Evolutionary conservation across 92 coral and sea anemone species (phyloP).

Genomic region (Palythoa grandis): DNA sequence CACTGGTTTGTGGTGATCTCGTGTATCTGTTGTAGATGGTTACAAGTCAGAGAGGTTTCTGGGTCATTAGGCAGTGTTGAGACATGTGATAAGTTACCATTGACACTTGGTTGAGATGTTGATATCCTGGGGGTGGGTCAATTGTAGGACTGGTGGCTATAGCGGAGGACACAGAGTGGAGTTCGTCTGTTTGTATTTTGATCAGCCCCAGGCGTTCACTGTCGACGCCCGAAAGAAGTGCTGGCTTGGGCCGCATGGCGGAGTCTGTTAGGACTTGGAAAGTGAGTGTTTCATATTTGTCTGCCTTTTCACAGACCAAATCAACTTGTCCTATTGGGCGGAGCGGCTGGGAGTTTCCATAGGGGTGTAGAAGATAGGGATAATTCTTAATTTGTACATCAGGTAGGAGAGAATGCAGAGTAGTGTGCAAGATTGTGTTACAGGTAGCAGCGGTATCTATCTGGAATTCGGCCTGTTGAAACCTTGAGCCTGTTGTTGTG

Average conservation of each 20-base stretch:
- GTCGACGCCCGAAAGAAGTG: constrained; percentile 51
- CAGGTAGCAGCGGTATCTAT: constrained; percentile 55
- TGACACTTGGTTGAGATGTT: not conserved
- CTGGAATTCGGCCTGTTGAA: constrained; percentile 29
- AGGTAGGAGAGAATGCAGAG: constrained; percentile 34
- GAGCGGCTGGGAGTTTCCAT: constrained; percentile 44
- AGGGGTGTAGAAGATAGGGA: constrained; percentile 37
- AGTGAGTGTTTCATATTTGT: not conserved
- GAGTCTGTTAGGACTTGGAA: not conserved
- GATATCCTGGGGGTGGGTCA: not conserved
- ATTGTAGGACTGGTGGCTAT: not conserved
- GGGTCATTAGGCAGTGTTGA: not conserved
- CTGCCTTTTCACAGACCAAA: not conserved
- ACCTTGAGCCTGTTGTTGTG: constrained; percentile 34
- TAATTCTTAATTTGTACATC: not conserved
- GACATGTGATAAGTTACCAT: not conserved
- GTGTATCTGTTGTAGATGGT: constrained; percentile 44
- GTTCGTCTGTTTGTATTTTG: not conserved
- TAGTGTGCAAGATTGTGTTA: constrained; percentile 24
- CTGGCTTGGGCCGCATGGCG: constrained; percentile 46
- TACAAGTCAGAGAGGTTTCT: not conserved
- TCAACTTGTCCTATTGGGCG: not conserved
- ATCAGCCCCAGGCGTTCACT: constrained; percentile 20
- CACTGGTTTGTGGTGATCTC: constrained; percentile 36
- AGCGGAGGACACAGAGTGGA: not conserved